Base-by-base conservation (phyloP, 2,888 invertebrate species). In the Acanthosepion pharaonis region DNA sequence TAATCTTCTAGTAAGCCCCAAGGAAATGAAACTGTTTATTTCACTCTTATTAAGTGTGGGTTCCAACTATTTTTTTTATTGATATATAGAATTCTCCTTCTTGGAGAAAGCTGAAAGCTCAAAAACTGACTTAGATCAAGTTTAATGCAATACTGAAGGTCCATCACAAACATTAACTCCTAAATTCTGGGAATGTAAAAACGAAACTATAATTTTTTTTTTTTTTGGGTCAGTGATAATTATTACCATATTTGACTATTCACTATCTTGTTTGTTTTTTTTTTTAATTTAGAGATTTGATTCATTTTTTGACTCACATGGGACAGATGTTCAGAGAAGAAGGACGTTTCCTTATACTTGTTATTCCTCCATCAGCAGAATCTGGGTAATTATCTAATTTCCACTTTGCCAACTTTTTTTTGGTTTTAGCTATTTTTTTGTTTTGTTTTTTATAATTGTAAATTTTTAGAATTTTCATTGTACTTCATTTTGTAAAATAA, bases 271-370 rank as follows among this genome's bases (percentile, higher is more conserved):
- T 15, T 15, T 15, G 11, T 15, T 15, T 28, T 59, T 94, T 94
- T 55, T 91, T 94, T 94, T 94, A 94, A 95, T 96, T 25, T 95
- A 97, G 97, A 59, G 97, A 97, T 94, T 95, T 97, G 94, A 95
- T 96, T 3, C 96, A 97, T 95, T 97, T 97, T 94, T 95, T 97
- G 15, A 96, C 95, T 15, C 97, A 97, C 95, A 96, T 97, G 94
- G 96, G 96, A 33, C 96, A 97, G 92, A 95, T 95, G 91, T 96
- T 97, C 94, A 96, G 96, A 51, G 95, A 95, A 48, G 96, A 95
- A 11, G 96, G 96, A 49, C 97, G 97, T 95, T 96, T 95, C n/a
- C 94, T 97, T 3, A 96, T 97, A 91, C 95, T 97, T 9, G 97
- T 97, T 18, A 96, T 97, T 93, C 97, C 97, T 23, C 97, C 97